These are phyloP conservation scores for Xenopus borealis DNA, from an alignment of 2,113 vertebrate genomes.

Conservation along the genomic window DNA sequence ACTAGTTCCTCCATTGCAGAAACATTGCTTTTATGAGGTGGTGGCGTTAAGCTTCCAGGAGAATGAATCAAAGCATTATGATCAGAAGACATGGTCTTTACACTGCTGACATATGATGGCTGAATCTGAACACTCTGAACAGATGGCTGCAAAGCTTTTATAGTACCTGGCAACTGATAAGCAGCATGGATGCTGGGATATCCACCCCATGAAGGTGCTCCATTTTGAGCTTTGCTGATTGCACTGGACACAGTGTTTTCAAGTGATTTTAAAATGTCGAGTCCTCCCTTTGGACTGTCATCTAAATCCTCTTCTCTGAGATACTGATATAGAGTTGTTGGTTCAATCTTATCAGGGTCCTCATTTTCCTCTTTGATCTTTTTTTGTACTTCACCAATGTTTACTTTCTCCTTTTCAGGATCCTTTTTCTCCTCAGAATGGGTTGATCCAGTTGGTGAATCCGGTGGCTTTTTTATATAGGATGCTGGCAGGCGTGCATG, in stretches of 20 bases:
- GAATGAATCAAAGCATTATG: slow-evolving; percentile 77
- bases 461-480: slow-evolving; percentile 76
- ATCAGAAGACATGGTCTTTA: slow-evolving; percentile 79
- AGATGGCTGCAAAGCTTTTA: slow-evolving; percentile 74
- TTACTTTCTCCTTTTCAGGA: slow-evolving; percentile 66
- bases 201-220: slow-evolving; percentile 94
- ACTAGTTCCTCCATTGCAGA: slow-evolving; percentile 96
- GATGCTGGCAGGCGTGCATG: slow-evolving; percentile 81
- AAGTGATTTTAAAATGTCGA: slow-evolving; percentile 94
- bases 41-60: slow-evolving; percentile 82
- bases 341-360: slow-evolving; percentile 78
- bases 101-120: slow-evolving; percentile 75
- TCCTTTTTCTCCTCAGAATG: slow-evolving; percentile 76
- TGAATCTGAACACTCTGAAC: slow-evolving; percentile 87
- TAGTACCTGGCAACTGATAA: slow-evolving; percentile 88
- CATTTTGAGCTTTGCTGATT: slow-evolving; percentile 97
- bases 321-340: slow-evolving; percentile 84
- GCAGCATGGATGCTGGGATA: slow-evolving; percentile 98
- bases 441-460: slow-evolving; percentile 70
- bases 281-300: slow-evolving; percentile 86
- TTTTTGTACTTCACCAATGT: slow-evolving; percentile 63
- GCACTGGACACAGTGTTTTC: slow-evolving; percentile 96
- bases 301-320: slow-evolving; percentile 94
- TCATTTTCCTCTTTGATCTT: slow-evolving; percentile 93
- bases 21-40: slow-evolving; percentile 89